Evolutionary conservation across 1,140 invertebrate genomes (phyloP).

Genomic region (Vanessa atalanta): DNA sequence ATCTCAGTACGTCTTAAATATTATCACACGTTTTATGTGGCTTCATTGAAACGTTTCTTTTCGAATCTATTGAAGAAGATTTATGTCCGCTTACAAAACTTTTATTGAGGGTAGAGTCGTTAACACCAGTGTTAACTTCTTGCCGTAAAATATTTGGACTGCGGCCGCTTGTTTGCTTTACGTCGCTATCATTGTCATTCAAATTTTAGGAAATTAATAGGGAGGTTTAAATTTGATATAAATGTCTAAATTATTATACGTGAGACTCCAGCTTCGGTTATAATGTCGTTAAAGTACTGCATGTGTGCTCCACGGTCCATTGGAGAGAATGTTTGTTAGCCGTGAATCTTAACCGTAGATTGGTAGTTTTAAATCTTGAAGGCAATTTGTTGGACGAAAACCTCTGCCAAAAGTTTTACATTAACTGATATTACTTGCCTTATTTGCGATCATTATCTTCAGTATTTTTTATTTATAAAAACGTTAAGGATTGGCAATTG

Average conservation of each 20-base stretch:
- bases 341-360: no score
- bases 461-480: no score
- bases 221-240: slow-evolving; percentile 16
- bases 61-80: slow-evolving; percentile 54
- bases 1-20: slow-evolving; percentile 35
- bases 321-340: no score
- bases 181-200: slow-evolving; percentile 59
- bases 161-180: slow-evolving; percentile 53
- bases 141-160: slow-evolving; percentile 62
- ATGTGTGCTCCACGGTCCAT: neutral
- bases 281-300: neutral
- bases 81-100: slow-evolving; percentile 70
- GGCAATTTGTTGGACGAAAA: no score
- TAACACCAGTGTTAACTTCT: slow-evolving; percentile 74
- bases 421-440: no score
- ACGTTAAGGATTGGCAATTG: no score
- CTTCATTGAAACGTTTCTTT: slow-evolving; percentile 59
- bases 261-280: neutral
- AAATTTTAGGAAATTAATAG: slow-evolving; percentile 50
- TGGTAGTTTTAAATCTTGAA: no score
- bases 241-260: slow-evolving; percentile 16
- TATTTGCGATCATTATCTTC: no score
- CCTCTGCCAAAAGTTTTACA: no score
- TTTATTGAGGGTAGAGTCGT: slow-evolving; percentile 70
- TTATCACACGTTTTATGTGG: slow-evolving; percentile 61